Evolutionary conservation across 2,797 vertebrate genomes (phyloP).

Genomic region (Champsocephalus esox): DNA sequence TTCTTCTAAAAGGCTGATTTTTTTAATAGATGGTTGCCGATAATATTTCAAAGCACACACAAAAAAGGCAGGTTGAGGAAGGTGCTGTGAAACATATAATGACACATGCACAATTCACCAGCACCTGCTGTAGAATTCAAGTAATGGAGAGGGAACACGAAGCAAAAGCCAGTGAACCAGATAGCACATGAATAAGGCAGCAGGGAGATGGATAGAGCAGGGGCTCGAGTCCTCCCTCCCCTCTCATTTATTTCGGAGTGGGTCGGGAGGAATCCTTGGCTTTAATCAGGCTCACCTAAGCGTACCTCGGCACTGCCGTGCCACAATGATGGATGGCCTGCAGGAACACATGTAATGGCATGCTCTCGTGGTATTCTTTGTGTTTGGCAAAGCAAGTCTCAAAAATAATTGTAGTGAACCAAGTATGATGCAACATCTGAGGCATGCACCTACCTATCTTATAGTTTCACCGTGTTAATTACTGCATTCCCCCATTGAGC

Average conservation of each 20-base stretch:
- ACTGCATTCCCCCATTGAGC: slow-evolving; percentile 7
- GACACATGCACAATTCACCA: slow-evolving; percentile 61
- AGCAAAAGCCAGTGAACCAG: slow-evolving; percentile 70
- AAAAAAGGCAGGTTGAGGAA: slow-evolving; percentile 44
- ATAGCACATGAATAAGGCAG: slow-evolving; percentile 78
- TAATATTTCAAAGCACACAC: slow-evolving; percentile 48
- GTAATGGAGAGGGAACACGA: slow-evolving; percentile 70
- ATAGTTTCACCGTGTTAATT: slow-evolving; percentile 42
- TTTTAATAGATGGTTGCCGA: slow-evolving; percentile 22
- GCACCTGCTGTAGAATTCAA: slow-evolving; percentile 67
- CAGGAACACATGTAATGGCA: slow-evolving; percentile 70
- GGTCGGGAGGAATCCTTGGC: slow-evolving; percentile 61
- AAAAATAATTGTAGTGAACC: neutral
- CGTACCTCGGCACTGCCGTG: slow-evolving; percentile 51
- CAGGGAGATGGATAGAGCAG: slow-evolving; percentile 73
- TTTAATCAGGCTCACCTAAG: slow-evolving; percentile 66
- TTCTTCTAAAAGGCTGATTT: slow-evolving; percentile 24
- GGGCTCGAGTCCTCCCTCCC: slow-evolving; percentile 38
- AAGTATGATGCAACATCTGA: slow-evolving; percentile 6
- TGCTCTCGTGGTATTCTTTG: slow-evolving; percentile 37
- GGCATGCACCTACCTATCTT: neutral
- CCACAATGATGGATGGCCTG: slow-evolving; percentile 72
- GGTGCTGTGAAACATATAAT: slow-evolving; percentile 58
- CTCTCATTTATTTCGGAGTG: slow-evolving; percentile 49
- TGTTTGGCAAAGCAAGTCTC: slow-evolving; percentile 56